Evolutionary conservation across 53 echinoderm and acorn worm species (phyloP).

Genomic region (Hippasteria phrygiana): DNA sequence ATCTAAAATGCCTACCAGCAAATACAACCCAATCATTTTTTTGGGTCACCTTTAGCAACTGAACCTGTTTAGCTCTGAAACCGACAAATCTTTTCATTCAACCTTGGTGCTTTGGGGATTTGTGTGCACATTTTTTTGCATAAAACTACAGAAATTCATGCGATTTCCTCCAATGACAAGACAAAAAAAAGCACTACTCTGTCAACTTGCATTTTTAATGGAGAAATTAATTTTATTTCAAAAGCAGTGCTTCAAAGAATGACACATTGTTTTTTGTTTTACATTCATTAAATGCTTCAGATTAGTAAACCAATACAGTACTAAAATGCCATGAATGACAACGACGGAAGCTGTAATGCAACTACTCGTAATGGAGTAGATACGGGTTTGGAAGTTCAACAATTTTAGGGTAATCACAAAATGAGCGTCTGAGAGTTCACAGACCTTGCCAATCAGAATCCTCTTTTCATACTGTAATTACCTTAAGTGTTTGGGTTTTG

Average conservation of each 20-base stretch:
- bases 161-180: not conserved
- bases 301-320: constrained; percentile 20
- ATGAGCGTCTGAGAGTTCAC: too few species aligned
- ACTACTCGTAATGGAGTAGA: not conserved
- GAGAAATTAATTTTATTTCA: constrained; percentile 32
- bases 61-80: not conserved
- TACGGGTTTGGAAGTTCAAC: not conserved
- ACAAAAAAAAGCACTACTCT: constrained; percentile 46
- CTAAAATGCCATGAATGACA: constrained; percentile 34
- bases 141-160: constrained; percentile 2
- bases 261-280: constrained; percentile 13
- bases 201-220: constrained; percentile 21
- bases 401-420: not conserved
- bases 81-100: not conserved
- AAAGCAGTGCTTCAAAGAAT: constrained; percentile 31
- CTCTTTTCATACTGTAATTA: too few species aligned
- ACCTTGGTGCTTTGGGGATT: not conserved
- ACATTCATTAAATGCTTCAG: constrained; percentile 8
- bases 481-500: too few species aligned
- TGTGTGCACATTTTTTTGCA: not conserved
- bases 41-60: not conserved
- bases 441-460: too few species aligned
- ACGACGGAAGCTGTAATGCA: not conserved
- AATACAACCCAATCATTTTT: not conserved
- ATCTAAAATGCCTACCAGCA: constrained; percentile 25